Percentiles rank a stretch among this genome's conserved stretches.
Conservation (phyloP, 2,797 vertebrate species). For the Agapornis canus region DNA sequence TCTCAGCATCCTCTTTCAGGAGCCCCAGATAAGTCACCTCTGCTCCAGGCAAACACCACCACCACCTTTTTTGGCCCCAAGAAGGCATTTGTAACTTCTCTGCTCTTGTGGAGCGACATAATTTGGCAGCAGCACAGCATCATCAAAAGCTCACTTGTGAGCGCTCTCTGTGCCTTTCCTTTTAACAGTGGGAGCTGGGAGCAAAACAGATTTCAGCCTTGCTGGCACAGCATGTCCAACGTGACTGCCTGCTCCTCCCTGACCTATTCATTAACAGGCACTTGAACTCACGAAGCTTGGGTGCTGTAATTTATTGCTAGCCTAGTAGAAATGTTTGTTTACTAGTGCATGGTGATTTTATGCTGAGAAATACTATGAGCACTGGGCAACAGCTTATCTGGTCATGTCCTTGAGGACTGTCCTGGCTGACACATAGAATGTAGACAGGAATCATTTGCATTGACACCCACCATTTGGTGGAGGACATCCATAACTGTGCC, state of each 20-base stretch:
- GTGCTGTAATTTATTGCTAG: background rate
- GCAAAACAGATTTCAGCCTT: fast-evolving
- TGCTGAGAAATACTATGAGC: background rate
- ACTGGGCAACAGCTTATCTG: background rate
- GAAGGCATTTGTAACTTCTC: background rate
- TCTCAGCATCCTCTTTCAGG: background rate
- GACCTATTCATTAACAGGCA: background rate
- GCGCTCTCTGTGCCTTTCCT: background rate
- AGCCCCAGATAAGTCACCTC: background rate
- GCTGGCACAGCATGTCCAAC: fast-evolving
- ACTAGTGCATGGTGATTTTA: background rate
- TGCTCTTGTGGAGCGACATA: background rate
- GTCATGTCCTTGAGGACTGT: background rate
- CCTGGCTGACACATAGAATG: fast-evolving
- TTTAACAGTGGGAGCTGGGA: background rate
- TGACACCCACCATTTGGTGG: background rate
- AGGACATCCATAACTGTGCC: fast-evolving
- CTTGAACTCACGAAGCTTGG: fast-evolving
- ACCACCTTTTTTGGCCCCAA: background rate
- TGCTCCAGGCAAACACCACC: background rate
- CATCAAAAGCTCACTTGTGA: background rate
- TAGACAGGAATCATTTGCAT: fast-evolving
- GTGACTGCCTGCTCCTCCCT: background rate
- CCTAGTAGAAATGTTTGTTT: background rate
- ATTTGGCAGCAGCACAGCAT: background rate